A percentile compares a stretch with the other conserved stretches of the same genome.
Conservation (phyloP, 2,797 vertebrate genomes). For the Tenualosa ilisha region DNA sequence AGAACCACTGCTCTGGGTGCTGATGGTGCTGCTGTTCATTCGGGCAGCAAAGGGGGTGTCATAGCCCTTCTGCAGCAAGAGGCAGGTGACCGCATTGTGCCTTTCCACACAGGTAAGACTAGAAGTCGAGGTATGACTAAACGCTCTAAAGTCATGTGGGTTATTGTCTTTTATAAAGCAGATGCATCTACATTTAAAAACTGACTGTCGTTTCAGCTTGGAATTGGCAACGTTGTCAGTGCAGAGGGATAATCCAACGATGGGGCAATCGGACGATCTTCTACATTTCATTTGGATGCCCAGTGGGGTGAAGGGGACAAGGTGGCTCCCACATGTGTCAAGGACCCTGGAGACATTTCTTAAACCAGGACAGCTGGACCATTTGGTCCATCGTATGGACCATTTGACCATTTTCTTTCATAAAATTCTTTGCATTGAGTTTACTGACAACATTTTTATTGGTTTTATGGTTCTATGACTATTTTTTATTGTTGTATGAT, state of each 20-base stretch:
- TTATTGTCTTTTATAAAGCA: too few species aligned
- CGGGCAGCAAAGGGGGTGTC: conserved; percentile 29
- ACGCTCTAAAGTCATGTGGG: too few species aligned
- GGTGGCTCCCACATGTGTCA: conserved; percentile 46
- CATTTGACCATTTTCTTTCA: conserved; percentile 40
- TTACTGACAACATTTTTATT: background rate
- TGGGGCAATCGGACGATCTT: conserved; percentile 27
- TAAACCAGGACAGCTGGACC: conserved; percentile 44
- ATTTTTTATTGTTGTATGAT: conserved; percentile 34
- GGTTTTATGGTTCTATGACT: conserved; percentile 2
- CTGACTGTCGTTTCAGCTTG: conserved; percentile 35
- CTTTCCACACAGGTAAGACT: conserved; percentile 36
- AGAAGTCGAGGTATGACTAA: background rate
- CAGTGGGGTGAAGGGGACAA: conserved; percentile 42
- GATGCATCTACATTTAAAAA: background rate
- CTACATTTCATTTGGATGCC: conserved; percentile 39
- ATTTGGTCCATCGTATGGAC: conserved; percentile 45
- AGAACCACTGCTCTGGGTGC: conserved; percentile 36
- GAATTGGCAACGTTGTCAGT: conserved; percentile 42
- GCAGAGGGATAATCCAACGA: conserved; percentile 38
- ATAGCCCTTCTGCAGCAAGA: conserved; percentile 36
- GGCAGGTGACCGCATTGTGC: conserved; percentile 27
- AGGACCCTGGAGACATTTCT: conserved; percentile 40
- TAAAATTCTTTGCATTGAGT: background rate
- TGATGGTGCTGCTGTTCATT: conserved; percentile 38